Base-by-base conservation (phyloP, 2,797 vertebrate genomes). In the Carapus acus region DNA sequence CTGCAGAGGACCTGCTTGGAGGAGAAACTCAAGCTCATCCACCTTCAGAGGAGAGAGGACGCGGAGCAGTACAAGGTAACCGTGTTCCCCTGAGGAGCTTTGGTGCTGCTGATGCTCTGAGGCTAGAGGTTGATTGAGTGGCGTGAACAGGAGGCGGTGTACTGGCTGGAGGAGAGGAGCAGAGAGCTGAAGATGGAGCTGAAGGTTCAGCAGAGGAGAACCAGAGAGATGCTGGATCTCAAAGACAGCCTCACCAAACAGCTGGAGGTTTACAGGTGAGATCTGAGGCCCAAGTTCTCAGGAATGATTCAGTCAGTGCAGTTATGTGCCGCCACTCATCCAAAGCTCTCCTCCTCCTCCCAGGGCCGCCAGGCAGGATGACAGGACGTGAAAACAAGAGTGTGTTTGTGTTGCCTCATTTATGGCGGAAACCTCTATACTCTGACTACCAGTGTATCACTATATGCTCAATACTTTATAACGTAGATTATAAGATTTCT, bases 161-260 rank as follows among this genome's bases (percentile, higher is more conserved):
- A 85, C 54, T 82, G 76, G 40, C 88, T 98, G 69, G 95, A 98
- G 73, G 91, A 94, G 65, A 87, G 67, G 51, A 86, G 90, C 65
- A 84, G 91, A 67, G 87, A 90, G 62, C 73, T 97, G 62, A 93
- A 87, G 78, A 93, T 84, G 0, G 90, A 92, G 40, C 80, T 96
- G 0, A 88, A 86, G 54, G 83, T 94, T 48, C 95, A 98, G 78
- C 89, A 91, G 53, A 90, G 81, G 75, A 93, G 91, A 82, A 95
- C 85, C 39, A 88, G 87, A 67, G 90, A 94, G 54, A 84, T 93
- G 57, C 90, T 92, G 62, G 87, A 88, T 47, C 58, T 93, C 52
- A 90, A 86, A 78, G 90, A 85, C 67, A 88, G 76, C 51, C 89
- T 94, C 1, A 77, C 85, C 14, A 79, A 85, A 53, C 88, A 94